A percentile compares a stretch with the other conserved stretches of the same genome.
Evolutionary conservation across 2,888 invertebrate species (phyloP).

Genomic region (Caenorhabditis becei): DNA sequence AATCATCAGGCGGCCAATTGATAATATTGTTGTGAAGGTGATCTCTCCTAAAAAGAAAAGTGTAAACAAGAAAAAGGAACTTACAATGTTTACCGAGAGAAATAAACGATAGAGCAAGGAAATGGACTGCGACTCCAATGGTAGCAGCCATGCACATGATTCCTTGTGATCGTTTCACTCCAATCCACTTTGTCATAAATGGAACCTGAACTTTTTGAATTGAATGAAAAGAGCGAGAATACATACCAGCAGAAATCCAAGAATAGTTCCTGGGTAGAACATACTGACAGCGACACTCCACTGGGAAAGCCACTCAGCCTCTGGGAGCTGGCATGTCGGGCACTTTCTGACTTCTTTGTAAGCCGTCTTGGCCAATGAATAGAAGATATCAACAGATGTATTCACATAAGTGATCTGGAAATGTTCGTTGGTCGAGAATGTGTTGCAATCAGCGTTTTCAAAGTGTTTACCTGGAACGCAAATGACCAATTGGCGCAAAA

Average conservation of each 20-base stretch:
- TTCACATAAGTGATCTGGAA: constrained; percentile 81
- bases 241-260: constrained; percentile 74
- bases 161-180: constrained; percentile 72
- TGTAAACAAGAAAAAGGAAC: constrained; percentile 5
- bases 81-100: constrained; percentile 36
- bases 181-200: constrained; percentile 70
- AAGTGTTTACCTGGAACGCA: constrained; percentile 76
- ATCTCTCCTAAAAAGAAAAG: constrained; percentile 68
- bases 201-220: constrained; percentile 71
- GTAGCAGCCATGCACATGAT: constrained; percentile 74
- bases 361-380: constrained; percentile 68
- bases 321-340: constrained; percentile 58
- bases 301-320: constrained; percentile 69
- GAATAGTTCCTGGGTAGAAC: constrained; percentile 79
- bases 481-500: constrained; percentile 81
- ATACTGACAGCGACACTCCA: constrained; percentile 77
- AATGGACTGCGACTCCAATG: constrained; percentile 73
- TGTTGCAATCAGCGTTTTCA: neutral
- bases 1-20: constrained; percentile 76
- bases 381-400: constrained; percentile 78
- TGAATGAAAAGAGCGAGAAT: no score
- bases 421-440: no score
- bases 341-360: constrained; percentile 51
- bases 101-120: constrained; percentile 64
- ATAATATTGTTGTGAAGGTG: constrained; percentile 66